Evolutionary conservation across 2,888 invertebrate species (phyloP).

Genomic region (Thecocarcelia acutangulata): DNA sequence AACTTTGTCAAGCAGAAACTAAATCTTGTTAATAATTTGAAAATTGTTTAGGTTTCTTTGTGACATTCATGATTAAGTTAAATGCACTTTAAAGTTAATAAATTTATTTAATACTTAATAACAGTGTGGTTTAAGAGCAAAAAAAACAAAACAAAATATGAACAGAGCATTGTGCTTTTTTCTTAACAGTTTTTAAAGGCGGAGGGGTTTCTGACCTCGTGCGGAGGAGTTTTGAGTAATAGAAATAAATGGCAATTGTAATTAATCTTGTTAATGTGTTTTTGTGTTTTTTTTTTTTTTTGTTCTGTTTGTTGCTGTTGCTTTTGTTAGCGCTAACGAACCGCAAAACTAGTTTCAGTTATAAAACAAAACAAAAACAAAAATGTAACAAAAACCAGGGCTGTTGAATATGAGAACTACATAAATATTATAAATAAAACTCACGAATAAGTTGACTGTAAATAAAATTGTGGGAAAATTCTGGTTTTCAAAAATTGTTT

Average conservation of each 20-base stretch:
- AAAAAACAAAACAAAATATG: background rate
- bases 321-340: slow-evolving; percentile 19
- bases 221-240: slow-evolving; percentile 42
- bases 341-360: slow-evolving; percentile 54
- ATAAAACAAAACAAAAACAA: slow-evolving; percentile 4
- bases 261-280: slow-evolving; percentile 43
- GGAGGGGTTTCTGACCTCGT: slow-evolving; percentile 40
- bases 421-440: background rate
- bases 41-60: slow-evolving; percentile 30
- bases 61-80: slow-evolving; percentile 47
- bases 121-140: slow-evolving; percentile 24
- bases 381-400: slow-evolving; percentile 10
- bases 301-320: background rate
- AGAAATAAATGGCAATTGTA: slow-evolving; percentile 47
- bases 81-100: slow-evolving; percentile 28
- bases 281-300: background rate
- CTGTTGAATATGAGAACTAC: slow-evolving; percentile 11
- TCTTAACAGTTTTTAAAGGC: background rate
- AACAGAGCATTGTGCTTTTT: background rate
- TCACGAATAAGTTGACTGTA: background rate
- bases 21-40: background rate
- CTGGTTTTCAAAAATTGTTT: background rate
- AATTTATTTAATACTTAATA: slow-evolving; percentile 25
- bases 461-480: slow-evolving; percentile 23
- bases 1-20: background rate